Conservation (phyloP, 2,888 invertebrate genomes). For the Gymnosoma rotundatum region DNA sequence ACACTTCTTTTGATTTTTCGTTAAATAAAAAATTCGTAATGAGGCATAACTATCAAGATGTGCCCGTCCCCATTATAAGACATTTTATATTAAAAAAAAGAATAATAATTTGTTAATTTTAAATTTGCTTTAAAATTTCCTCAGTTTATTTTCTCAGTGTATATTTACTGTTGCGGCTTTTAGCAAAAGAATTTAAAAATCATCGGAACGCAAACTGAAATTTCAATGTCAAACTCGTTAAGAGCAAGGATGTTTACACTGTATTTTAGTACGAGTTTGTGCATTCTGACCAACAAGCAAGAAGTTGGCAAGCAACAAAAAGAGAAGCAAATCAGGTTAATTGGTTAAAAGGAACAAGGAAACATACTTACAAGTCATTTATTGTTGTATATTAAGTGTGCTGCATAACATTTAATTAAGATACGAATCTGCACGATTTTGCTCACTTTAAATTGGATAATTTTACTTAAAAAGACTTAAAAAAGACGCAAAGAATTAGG, state of each 20-base stretch:
- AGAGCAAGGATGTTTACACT: conserved; percentile 50
- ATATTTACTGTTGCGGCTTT: conserved; percentile 50
- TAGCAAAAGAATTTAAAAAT: conserved; percentile 44
- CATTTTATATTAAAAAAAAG: neutral
- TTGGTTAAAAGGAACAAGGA: conserved; percentile 60
- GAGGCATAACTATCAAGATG: too few relatives aligned
- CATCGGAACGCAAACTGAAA: conserved; percentile 34
- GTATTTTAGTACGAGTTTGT: neutral
- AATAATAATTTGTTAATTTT: neutral
- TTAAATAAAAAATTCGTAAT: too few relatives aligned
- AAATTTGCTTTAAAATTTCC: neutral
- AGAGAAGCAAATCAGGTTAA: conserved; percentile 17
- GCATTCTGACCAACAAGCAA: neutral
- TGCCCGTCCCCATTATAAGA: too few relatives aligned
- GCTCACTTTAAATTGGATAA: conserved; percentile 34
- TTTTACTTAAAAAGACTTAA: conserved; percentile 16
- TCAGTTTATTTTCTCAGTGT: conserved; percentile 1
- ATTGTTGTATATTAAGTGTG: conserved; percentile 50
- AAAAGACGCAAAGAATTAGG: neutral
- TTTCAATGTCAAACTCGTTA: conserved; percentile 67
- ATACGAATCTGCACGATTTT: conserved; percentile 61
- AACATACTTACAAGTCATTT: conserved; percentile 55
- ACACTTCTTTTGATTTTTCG: too few relatives aligned
- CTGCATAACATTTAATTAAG: conserved; percentile 61
- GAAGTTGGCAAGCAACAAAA: neutral